Percentiles rank a stretch among this genome's conserved stretches.
These are phyloP conservation scores for Peromyscus leucopus DNA, from an alignment of 2,113 vertebrate species.

Conservation along the genomic window DNA sequence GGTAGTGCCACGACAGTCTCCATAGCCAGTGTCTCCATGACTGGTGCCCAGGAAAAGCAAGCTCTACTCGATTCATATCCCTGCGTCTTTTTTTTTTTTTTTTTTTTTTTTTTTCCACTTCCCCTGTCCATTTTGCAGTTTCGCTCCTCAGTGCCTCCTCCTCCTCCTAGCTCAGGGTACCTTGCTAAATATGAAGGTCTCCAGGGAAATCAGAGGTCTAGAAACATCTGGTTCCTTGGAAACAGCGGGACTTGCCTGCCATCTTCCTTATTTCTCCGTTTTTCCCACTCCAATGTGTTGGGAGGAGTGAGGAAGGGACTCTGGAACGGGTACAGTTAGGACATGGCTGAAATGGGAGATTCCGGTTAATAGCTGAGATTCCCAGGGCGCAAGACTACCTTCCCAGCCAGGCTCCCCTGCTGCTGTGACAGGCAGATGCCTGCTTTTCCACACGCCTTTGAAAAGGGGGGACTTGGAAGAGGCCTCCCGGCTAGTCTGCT, in stretches of 20 bases:
- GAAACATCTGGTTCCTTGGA: background rate
- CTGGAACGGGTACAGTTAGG: background rate
- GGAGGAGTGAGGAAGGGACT: no score
- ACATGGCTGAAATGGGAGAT: background rate
- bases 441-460: slow-evolving; percentile 48
- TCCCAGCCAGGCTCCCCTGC: background rate
- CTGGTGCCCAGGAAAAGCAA: background rate
- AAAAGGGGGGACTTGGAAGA: background rate
- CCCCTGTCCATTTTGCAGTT: rapidly evolving
- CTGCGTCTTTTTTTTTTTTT: background rate
- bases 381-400: background rate
- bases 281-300: background rate
- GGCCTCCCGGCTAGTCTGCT: slow-evolving; percentile 49
- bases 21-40: background rate
- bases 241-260: background rate
- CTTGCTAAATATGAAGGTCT: background rate
- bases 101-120: no score
- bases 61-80: background rate
- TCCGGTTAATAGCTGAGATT: background rate
- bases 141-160: background rate
- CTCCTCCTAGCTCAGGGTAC: background rate
- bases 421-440: background rate
- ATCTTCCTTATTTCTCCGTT: background rate
- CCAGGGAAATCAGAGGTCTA: background rate
- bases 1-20: background rate